Percentiles rank a stretch among this genome's conserved stretches.
Evolutionary conservation across 1,140 invertebrate genomes (phyloP).

Genomic region (Caenorhabditis inopinata): DNA sequence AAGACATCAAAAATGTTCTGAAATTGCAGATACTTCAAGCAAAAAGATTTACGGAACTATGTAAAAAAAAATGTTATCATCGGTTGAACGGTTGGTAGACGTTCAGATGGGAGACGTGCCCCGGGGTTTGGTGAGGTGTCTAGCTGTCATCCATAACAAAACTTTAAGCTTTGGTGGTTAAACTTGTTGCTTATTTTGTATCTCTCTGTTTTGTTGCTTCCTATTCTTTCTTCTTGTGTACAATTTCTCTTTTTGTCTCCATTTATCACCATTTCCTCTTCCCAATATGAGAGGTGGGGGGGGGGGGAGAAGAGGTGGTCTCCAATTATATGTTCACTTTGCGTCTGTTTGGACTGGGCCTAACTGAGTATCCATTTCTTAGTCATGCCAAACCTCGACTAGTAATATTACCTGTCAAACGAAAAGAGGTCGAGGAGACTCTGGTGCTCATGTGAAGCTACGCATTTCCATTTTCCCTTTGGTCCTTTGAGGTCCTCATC

Average conservation of each 20-base stretch:
- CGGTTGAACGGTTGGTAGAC: too few species aligned
- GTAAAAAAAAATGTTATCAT: too few species aligned
- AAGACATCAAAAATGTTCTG: too few species aligned
- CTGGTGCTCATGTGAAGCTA: not conserved
- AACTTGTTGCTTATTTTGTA: too few species aligned
- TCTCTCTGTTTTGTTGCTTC: not conserved
- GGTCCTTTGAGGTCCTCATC: too few species aligned
- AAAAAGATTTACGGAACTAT: too few species aligned
- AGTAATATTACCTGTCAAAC: constrained; percentile 31
- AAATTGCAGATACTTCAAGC: too few species aligned
- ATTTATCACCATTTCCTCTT: constrained; percentile 21
- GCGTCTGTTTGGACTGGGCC: not conserved
- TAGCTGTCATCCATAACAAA: too few species aligned
- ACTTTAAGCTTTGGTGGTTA: too few species aligned
- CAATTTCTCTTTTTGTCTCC: not conserved
- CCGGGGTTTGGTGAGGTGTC: too few species aligned
- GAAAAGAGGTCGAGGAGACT: constrained; percentile 13
- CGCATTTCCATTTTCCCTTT: too few species aligned
- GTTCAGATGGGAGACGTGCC: too few species aligned
- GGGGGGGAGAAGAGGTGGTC: not conserved
- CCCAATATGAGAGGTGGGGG: not conserved
- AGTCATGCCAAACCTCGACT: constrained; percentile 33
- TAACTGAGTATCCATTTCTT: constrained; percentile 15
- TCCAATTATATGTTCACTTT: not conserved
- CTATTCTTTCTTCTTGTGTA: not conserved